Base-by-base conservation (phyloP, 2,888 invertebrate species). In the Hypsopygia costalis region DNA sequence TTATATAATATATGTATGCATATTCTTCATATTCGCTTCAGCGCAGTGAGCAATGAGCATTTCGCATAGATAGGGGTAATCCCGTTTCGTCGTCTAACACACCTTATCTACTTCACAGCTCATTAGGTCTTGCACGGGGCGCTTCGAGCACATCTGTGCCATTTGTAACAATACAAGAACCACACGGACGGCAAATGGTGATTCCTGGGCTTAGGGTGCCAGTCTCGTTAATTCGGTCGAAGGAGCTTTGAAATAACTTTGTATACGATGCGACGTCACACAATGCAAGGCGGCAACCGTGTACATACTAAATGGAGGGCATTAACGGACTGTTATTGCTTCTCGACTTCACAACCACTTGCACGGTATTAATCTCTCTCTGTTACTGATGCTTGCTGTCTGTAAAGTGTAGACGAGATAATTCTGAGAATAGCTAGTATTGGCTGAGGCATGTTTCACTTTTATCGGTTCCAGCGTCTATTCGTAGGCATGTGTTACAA, bases 101-200 rank as follows among this genome's bases (percentile, higher is more conserved):
- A 77, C 79, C 89, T 89, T 90, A 91, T 91, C 91, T 89, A 69
- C 77, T 91, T 91, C 86, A 90, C 89, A 81, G 85, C 81, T 88
- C 89, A 89, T 89, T 89, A 88, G 81, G 75, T 75, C 65, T 60
- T 76, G 68, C 75, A 78, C 74, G 67, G 73, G 68, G 65, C 58
- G 71, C 64, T 73, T 69, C 68, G 62, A 73, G 63, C 70, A 81
- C 76, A 81, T 79, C 81, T 77, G 62, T 72, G 64, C 76, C 71
- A 81, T 85, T 88, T 85, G 80, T 81, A 80, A 82, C 87, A 86
- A 87, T 85, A 85, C 81, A 69, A 65, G 68, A 70, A 77, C 70
- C 74, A 61, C 69, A 69, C 58, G 64, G 69, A 67, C 78, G 66
- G 81, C 74, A 78, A 81, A 82, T 79, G 76, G 71, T 78, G 80